Conservation (phyloP, 2,888 invertebrate genomes). For the Nemotelus pantherinus region DNA sequence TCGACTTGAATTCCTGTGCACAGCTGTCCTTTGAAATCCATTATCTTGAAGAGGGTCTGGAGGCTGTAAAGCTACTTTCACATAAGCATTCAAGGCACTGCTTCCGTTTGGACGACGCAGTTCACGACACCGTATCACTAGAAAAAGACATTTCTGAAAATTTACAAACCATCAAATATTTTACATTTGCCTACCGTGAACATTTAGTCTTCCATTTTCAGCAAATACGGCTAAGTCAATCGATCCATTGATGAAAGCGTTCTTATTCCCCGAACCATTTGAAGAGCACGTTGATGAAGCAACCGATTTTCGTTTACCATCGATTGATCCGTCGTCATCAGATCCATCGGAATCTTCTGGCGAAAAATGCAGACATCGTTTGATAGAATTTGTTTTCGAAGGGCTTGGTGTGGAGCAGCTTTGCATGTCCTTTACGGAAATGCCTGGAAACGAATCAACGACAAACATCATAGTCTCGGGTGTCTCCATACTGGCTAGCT, state of each 20-base stretch:
- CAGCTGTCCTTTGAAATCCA: constrained; percentile 80
- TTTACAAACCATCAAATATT: constrained; percentile 54
- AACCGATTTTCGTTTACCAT: constrained; percentile 67
- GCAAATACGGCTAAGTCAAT: constrained; percentile 72
- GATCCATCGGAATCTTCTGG: constrained; percentile 64
- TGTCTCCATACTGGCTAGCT: constrained; percentile 53
- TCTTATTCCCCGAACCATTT: constrained; percentile 48
- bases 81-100: constrained; percentile 80
- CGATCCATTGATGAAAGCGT: constrained; percentile 66
- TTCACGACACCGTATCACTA: constrained; percentile 82
- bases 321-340: constrained; percentile 64
- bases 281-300: constrained; percentile 63
- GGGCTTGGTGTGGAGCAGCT: constrained; percentile 66
- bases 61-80: constrained; percentile 71
- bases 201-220: constrained; percentile 71
- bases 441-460: constrained; percentile 51
- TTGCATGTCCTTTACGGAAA: constrained; percentile 59
- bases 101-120: constrained; percentile 72
- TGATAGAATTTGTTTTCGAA: constrained; percentile 65
- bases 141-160: constrained; percentile 53
- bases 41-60: constrained; percentile 40
- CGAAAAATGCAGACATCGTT: constrained; percentile 71
- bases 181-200: constrained; percentile 70
- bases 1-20: constrained; percentile 79
- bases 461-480: constrained; percentile 62